Base-by-base conservation (phyloP, 64 coral and sea anemone genomes). In the Montipora foliosa region DNA sequence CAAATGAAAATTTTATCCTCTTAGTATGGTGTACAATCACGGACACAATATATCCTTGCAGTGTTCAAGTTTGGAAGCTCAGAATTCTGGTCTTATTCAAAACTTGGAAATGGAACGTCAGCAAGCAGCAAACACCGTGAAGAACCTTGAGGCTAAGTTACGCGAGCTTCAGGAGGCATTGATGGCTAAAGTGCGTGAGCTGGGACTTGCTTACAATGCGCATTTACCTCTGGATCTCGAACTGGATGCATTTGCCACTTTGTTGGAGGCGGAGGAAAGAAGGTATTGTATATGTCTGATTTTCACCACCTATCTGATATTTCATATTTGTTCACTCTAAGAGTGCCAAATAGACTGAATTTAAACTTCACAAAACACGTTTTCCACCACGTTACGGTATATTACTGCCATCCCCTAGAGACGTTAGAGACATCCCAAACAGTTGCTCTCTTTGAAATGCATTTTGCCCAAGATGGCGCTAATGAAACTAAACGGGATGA, bases 111-210 rank as follows among this genome's bases (percentile, higher is more conserved):
- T 98, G 78, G 97, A 98, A 55, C 91, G 97, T 57, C 97, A 98
- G 47, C 97, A 98, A 80, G 91, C 94, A 37, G 74, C 94, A 74
- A 96, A 96, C 76, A 95, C 91, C 22, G 89, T 98, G 29, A 98
- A 98, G 74, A 98, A 94, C 50, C 85, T 98, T 2, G 97, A 98
- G 80, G 88, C 83, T 7, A 98, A 98, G 79, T 87, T 98, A 5
- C 68, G 97, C 7, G 97, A 98, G 22, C 88, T 98, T 7, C 97
- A 98, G 87, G 94, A 98, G 46, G 91, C 94, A 4, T 76, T 98
- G 60, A 98, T 98, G 97, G 95, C 92, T 4, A 98, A 98, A 88
- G 94, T 98, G 44, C 77, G 97, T 46, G 97, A 98, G 83, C 82
- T 98, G 83, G 97, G 97, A 16, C 79, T 98, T 10, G 97, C 97